Conservation (phyloP, 1,140 invertebrate genomes). For the Diachasma alloeum region DNA sequence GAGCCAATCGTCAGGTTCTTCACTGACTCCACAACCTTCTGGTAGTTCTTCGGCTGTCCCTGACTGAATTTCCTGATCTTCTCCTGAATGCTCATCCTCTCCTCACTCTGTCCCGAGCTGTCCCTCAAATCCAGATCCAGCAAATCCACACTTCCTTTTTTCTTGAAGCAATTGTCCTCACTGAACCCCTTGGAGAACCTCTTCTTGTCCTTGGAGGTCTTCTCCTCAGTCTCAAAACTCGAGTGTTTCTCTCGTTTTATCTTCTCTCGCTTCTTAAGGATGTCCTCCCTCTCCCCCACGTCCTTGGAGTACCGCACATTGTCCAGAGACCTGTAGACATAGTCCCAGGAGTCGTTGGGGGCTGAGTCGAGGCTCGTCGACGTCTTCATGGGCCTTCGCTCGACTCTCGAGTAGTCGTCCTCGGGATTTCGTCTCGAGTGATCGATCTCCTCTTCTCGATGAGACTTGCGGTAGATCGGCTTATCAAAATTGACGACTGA, state of each 20-base stretch:
- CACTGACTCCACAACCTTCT: background rate
- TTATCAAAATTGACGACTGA: slow-evolving; percentile 46
- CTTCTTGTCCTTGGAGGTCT: slow-evolving; percentile 23
- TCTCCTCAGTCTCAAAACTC: slow-evolving; percentile 10
- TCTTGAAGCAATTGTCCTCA: slow-evolving; percentile 36
- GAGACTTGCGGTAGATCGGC: slow-evolving; percentile 28
- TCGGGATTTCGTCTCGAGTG: slow-evolving; percentile 32
- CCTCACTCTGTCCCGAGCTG: slow-evolving; percentile 17
- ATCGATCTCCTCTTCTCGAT: slow-evolving; percentile 38
- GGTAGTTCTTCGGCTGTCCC: background rate
- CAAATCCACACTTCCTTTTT: slow-evolving; percentile 43
- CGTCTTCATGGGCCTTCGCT: slow-evolving; percentile 14
- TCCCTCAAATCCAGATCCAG: slow-evolving; percentile 43
- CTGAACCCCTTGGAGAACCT: slow-evolving; percentile 23
- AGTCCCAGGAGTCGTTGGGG: slow-evolving; percentile 69
- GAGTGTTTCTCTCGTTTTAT: slow-evolving; percentile 39
- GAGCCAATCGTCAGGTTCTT: slow-evolving; percentile 8
- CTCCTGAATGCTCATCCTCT: slow-evolving; percentile 13
- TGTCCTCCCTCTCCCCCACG: slow-evolving; percentile 70
- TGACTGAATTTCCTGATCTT: slow-evolving; percentile 8
- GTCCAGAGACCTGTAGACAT: slow-evolving; percentile 79
- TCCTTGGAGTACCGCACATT: slow-evolving; percentile 77
- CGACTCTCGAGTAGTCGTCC: slow-evolving; percentile 36
- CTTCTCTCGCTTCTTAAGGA: slow-evolving; percentile 58
- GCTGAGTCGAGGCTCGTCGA: slow-evolving; percentile 26